Conservation (phyloP, 2,113 vertebrate species). For the Saccopteryx bilineata region DNA sequence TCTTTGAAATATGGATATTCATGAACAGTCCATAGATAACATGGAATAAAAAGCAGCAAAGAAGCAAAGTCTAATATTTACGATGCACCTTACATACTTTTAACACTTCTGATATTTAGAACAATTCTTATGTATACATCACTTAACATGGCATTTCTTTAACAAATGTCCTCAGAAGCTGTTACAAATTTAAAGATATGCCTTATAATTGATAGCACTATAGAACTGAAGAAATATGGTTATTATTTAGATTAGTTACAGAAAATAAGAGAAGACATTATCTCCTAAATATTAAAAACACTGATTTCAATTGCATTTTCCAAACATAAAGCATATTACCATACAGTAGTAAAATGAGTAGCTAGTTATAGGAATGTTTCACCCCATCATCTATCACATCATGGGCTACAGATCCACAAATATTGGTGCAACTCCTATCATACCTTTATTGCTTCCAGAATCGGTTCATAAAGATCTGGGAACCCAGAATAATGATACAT, state of each 20-base stretch:
- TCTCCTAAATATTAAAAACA: conserved; percentile 18
- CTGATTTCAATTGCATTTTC: not conserved
- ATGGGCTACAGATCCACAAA: not conserved
- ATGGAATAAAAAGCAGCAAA: conserved; percentile 12
- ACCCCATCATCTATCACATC: not conserved
- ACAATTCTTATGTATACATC: not conserved
- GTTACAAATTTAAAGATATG: not conserved
- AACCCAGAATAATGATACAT: conserved; percentile 99
- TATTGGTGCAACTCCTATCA: not conserved
- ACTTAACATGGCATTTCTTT: not conserved
- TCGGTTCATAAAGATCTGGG: conserved; percentile 98
- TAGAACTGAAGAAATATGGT: conserved; percentile 34
- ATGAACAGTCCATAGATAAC: conserved; percentile 30
- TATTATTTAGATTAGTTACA: conserved; percentile 35
- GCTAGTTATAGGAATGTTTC: not conserved
- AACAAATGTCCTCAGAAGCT: not conserved
- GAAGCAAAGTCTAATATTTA: conserved; percentile 7
- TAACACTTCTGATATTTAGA: not conserved
- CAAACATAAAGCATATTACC: conserved; percentile 23
- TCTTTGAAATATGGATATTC: conserved; percentile 1
- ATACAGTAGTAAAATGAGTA: not conserved
- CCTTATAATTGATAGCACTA: not conserved
- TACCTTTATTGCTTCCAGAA: conserved; percentile 98
- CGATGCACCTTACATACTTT: not conserved
- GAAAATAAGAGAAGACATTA: not conserved